Base-by-base conservation (phyloP, 2,797 vertebrate species). In the Fringilla coelebs region DNA sequence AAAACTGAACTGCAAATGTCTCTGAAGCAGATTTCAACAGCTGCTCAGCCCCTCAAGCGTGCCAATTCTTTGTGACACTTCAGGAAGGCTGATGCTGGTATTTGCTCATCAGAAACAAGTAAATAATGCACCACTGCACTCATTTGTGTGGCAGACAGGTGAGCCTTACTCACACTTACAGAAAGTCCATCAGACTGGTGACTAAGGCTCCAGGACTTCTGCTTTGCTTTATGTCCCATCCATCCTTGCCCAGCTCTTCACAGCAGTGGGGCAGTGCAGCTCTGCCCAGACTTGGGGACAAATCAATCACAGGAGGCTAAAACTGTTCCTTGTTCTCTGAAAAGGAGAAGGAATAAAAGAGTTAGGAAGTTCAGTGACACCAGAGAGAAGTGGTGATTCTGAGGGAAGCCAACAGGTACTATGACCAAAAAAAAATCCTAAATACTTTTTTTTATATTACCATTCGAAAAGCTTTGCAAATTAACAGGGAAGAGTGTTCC, bases 211-310 rank as follows among this genome's bases (percentile, higher is more conserved):
- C 89, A 93, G 49, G 89, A 89, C 14, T 85, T 78, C 51, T 41
- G 40, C 77, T 78, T 74, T 6, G 12, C 65, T 92, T 89, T 95
- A 94, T 88, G 92, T 95, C 4, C 60, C 85, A n/a, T 96, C 94
- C 93, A 86, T 96, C 74, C 66, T 93, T 45, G 68, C 36, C 40
- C 88, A 92, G 82, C 36, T 85, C 63, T 58, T 86, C 91, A 85
- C 19, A 54, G 79, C 63, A 72, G 62, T 24, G 5, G 2, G 52
- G 54, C 73, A 58, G 40, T 3, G 20, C 29, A 75, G 74, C 54
- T 96, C 57, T 91, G 90, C 51, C 49, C 84, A 52, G 51, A 36
- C 77, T 85, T 24, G 8, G 10, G 51, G 41, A 45, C 41, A 38
- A 81, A 18, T 55, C 81, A 65, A 60, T 70, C 15, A 17, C 43